Evolutionary conservation across 35 echinoderm and acorn worm species (phyloP), one percentile per base, ranked within the genome.

Genomic region (Apostichopus californicus): DNA sequence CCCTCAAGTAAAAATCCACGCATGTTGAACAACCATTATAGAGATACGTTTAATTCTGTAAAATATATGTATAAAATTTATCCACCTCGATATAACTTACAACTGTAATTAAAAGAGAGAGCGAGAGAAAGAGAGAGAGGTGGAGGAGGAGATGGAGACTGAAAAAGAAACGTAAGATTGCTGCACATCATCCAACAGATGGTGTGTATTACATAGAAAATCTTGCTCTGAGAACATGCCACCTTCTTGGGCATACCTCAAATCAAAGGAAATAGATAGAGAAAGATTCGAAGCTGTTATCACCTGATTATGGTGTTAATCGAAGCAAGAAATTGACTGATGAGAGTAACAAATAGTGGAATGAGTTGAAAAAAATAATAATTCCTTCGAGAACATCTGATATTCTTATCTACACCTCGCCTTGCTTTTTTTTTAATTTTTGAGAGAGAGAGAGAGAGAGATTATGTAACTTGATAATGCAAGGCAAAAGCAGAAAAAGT

Each of bases 261-360:
- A 68, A 68, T 68, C 6, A 68, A 14, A 68, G 71, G n/a, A 75
- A 18, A 22, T 1, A 75, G 71, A 75, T 61, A 75, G 21, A 75
- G 71, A 18, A 75, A n/a, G 21, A 75, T 75, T 75, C 14, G 17
- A 75, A 75, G 71, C 20, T 75, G 15, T 20, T n/a, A 75, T 75
- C 71, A 14, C 71, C 17, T 75, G 71, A 75, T 75, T 75, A 75
- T 75, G 71, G 17, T 75, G 71, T 75, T 75, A 75, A 75, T 75
- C 71, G 71, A 75, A 75, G 71, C 71, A 75, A 75, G 11, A 75
- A 75, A 75, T 75, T 75, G 71, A 75, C 71, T 18, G 71, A 46
- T 46, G 34, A 75, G 71, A 75, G 71, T 18, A 75, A 75, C 71
- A 75, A 14, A 75, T 22, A 7, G 71, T 18, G 15, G n/a, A 75